phyloP scores from a whole-genome alignment of 2,888 invertebrate genomes.

The Ernsta delagoae region DNA sequence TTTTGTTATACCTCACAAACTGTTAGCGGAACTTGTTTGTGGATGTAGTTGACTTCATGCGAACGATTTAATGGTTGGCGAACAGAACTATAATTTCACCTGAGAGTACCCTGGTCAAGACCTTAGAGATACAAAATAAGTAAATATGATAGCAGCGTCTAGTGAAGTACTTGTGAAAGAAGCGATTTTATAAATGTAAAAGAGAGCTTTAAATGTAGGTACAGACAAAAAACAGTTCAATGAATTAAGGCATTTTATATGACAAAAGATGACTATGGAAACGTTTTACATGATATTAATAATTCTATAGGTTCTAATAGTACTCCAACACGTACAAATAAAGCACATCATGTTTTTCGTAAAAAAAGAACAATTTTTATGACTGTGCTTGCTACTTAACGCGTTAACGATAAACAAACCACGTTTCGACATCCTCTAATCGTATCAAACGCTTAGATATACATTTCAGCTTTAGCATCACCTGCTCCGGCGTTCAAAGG shows the following conservation, averaged over 20 bases:
- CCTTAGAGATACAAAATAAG: slow-evolving; percentile 4
- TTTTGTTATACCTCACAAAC: slow-evolving; percentile 41
- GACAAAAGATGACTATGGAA: too few relatives aligned
- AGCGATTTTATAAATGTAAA: too few relatives aligned
- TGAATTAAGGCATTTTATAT: too few relatives aligned
- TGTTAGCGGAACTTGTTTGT: slow-evolving; percentile 39
- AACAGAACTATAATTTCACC: slow-evolving; percentile 26
- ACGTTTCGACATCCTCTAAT: slow-evolving; percentile 34
- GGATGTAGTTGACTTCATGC: slow-evolving; percentile 33
- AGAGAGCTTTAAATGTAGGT: too few relatives aligned
- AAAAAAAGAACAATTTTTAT: slow-evolving; percentile 15
- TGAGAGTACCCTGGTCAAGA: neutral
- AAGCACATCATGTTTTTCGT: neutral
- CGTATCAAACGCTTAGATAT: slow-evolving; percentile 38
- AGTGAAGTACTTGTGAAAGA: too few relatives aligned
- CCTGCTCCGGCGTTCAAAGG: slow-evolving; percentile 33
- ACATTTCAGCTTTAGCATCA: slow-evolving; percentile 42
- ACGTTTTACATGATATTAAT: too few relatives aligned
- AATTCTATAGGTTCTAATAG: too few relatives aligned
- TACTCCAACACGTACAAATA: neutral
- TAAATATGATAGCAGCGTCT: neutral
- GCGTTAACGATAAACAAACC: slow-evolving; percentile 31
- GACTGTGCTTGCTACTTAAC: slow-evolving; percentile 31
- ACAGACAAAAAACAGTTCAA: too few relatives aligned
- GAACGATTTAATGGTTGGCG: slow-evolving; percentile 27